Conservation (phyloP, 1,140 invertebrate genomes). For the Temnothorax nylanderi region DNA sequence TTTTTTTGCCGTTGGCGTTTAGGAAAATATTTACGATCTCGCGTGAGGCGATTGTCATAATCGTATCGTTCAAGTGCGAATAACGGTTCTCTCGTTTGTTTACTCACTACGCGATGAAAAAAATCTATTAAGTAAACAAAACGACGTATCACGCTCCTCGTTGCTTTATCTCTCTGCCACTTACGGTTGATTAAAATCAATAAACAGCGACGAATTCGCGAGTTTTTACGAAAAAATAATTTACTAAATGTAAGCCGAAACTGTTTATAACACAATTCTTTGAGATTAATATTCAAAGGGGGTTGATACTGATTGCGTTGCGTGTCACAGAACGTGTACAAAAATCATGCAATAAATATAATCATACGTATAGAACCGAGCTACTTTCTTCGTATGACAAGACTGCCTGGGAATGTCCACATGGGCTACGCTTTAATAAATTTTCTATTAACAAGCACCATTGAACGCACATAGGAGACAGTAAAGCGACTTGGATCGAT, state of each 20-base stretch:
- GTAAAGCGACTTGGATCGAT: slow-evolving; percentile 34
- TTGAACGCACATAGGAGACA: not conserved
- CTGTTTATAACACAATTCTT: not conserved
- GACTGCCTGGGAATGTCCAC: slow-evolving; percentile 26
- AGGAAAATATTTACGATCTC: slow-evolving; percentile 51
- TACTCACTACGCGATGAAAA: not conserved
- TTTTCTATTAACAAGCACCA: slow-evolving; percentile 43
- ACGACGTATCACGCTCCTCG: not conserved
- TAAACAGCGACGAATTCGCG: not conserved
- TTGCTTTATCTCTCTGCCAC: not conserved
- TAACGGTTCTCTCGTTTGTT: not conserved
- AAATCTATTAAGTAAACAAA: not conserved
- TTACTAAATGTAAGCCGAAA: not conserved
- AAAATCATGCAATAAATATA: slow-evolving; percentile 34
- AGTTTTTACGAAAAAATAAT: not conserved
- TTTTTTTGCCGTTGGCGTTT: slow-evolving; percentile 40
- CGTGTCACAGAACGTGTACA: not conserved
- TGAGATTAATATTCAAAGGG: not conserved
- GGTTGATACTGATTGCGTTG: not conserved
- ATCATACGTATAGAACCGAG: not conserved
- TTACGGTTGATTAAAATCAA: not conserved
- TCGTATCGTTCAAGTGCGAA: slow-evolving; percentile 22
- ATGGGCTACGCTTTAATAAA: slow-evolving; percentile 14
- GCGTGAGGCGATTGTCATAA: slow-evolving; percentile 48
- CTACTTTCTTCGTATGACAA: slow-evolving; percentile 17